Evolutionary conservation across 2,797 vertebrate species (phyloP).

Genomic region (Sarcoramphus papa): DNA sequence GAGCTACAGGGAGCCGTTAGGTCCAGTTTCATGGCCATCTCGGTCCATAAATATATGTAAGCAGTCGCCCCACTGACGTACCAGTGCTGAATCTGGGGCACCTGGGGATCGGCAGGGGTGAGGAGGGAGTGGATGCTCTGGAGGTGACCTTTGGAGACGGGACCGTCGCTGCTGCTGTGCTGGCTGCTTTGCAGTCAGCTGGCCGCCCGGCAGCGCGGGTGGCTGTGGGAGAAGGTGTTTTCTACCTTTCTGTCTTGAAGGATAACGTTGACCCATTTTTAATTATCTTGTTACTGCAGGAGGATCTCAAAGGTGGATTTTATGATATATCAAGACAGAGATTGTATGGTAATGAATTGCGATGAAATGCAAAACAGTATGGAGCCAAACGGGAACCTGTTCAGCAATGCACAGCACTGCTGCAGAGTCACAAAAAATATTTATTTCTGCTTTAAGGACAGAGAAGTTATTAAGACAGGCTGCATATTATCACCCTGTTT

Average conservation of each 20-base stretch:
- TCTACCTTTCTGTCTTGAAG: background rate
- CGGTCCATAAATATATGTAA: rapidly evolving
- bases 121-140: background rate
- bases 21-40: background rate
- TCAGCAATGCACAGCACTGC: background rate
- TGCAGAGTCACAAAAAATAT: background rate
- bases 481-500: no score
- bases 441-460: background rate
- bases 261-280: background rate
- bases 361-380: background rate
- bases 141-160: background rate
- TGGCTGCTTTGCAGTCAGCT: background rate
- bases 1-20: no score
- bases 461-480: background rate
- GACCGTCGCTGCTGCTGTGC: background rate
- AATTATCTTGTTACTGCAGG: background rate
- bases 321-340: background rate
- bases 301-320: background rate
- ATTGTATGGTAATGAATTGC: background rate
- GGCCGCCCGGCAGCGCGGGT: background rate
- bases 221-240: background rate
- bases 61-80: rapidly evolving
- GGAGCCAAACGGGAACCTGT: background rate
- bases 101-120: background rate
- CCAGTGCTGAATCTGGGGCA: rapidly evolving